Base-by-base conservation (phyloP, 2,113 vertebrate species). In the Sorex fumeus region DNA sequence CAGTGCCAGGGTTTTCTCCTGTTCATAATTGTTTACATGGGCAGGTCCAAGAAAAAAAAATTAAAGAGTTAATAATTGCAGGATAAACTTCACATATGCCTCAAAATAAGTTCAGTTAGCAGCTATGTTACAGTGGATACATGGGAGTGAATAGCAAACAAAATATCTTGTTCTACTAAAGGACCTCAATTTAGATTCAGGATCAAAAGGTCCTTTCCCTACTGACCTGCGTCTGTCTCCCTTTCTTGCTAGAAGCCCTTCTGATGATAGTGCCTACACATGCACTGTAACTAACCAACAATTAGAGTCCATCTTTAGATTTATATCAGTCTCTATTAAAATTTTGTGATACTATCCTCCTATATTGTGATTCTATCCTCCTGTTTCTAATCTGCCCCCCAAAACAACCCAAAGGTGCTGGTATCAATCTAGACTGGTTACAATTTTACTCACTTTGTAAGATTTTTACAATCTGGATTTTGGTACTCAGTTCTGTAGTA, bases 401-500 rank as follows among this genome's bases (percentile, higher is more conserved):
- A 40, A 86, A 88, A 64, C 86, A 90, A 81, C 16, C 6, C 30
- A 71, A 21, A 79, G 64, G 70, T 66, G 27, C 74, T 72, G 79
- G 43, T 71, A 47, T 62, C 50, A 72, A 82, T 45, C 45, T 40
- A 84, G 43, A 84, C 34, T 27, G 19, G 77, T 93, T 45, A 94
- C 84, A 95, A 69, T 83, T 95, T 93, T 88, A 95, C 43, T 66
- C 60, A 47, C 36, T 74, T 91, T 69, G 32, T 82, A 13, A 70
- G 90, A 30, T 64, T 79, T 78, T 53, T 89, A 62, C 62, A 86
- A 85, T 78, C 66, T 90, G 75, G 25, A 72, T 78, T 88, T 83
- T 78, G 69, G 82, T 53, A 40, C 19, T 93, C 53, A 84, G 64
- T 25, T 5, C 15, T 62, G 4, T 0, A 69, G 34, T 64, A 80